Conservation (phyloP, 2,113 vertebrate genomes). For the Halcyon senegalensis region DNA sequence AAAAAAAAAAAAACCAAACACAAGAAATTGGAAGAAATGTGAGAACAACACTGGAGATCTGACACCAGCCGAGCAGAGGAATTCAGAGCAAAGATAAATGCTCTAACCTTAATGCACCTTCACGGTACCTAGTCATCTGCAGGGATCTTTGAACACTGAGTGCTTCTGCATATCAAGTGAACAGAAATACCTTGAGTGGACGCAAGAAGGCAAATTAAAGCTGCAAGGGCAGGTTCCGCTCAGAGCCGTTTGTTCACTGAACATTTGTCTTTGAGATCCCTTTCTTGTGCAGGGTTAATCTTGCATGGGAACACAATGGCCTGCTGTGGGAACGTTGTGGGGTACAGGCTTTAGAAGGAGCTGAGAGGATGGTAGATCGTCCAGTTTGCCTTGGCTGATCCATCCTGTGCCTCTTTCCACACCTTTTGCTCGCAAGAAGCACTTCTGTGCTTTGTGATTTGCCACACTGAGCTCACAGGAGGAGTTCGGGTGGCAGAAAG, state of each 20-base stretch:
- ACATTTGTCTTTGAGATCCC: not conserved
- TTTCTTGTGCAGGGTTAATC: not conserved
- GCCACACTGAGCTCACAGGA: not conserved
- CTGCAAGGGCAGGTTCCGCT: not conserved
- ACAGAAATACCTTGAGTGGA: constrained; percentile 7
- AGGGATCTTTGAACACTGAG: constrained; percentile 38
- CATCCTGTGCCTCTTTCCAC: not conserved
- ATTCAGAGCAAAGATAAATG: constrained; percentile 42
- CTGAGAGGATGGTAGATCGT: not conserved
- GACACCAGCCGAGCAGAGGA: constrained; percentile 11
- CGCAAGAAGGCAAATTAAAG: constrained; percentile 7
- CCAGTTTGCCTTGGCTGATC: not conserved
- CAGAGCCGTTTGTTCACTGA: not conserved
- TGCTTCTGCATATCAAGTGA: constrained; percentile 17
- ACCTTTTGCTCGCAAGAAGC: not conserved
- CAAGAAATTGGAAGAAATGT: not conserved
- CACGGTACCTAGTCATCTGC: constrained; percentile 33
- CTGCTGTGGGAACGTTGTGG: accelerated
- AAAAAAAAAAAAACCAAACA: constrained; percentile 25
- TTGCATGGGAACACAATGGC: not conserved
- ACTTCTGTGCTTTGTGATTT: not conserved
- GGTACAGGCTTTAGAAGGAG: not conserved
- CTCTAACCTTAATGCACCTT: constrained; percentile 54
- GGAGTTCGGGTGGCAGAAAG: not conserved
- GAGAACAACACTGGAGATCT: not conserved